These are phyloP conservation scores for Bugulina stolonifera DNA, from an alignment of 2,888 invertebrate species.

Conservation along the genomic window DNA sequence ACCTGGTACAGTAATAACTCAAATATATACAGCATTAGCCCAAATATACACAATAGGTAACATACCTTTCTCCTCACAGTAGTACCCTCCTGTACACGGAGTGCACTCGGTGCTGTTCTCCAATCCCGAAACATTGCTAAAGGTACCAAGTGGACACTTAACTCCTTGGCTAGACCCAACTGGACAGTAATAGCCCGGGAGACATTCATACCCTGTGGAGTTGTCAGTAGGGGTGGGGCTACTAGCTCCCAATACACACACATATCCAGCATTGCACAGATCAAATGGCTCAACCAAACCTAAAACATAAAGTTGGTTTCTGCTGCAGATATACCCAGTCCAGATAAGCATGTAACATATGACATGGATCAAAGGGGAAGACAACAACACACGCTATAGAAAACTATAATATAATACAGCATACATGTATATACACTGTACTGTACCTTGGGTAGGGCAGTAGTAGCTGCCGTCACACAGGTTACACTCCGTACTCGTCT, in stretches of 20 bases:
- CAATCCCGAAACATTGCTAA: slow-evolving; percentile 38
- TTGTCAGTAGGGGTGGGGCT: slow-evolving; percentile 41
- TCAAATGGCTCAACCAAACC: slow-evolving; percentile 36
- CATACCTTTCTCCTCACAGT: slow-evolving; percentile 42
- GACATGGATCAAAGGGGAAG: no score
- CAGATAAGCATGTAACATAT: no score
- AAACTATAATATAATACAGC: not conserved
- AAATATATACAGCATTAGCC: no score
- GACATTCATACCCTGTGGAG: slow-evolving; percentile 42
- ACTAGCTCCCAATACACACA: slow-evolving; percentile 41
- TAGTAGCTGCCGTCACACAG: slow-evolving; percentile 40
- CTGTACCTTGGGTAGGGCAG: slow-evolving; percentile 35
- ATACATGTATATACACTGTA: not conserved
- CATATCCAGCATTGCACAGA: slow-evolving; percentile 44
- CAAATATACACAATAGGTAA: slow-evolving; percentile 27
- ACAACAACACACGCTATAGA: not conserved
- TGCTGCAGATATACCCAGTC: no score
- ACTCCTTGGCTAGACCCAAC: slow-evolving; percentile 40
- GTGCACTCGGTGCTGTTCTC: slow-evolving; percentile 42
- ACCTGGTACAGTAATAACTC: no score
- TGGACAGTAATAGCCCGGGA: slow-evolving; percentile 43
- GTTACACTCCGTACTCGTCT: slow-evolving; percentile 36
- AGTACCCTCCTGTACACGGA: slow-evolving; percentile 41
- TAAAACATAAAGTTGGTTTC: slow-evolving; percentile 29
- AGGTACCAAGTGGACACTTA: slow-evolving; percentile 47